A percentile compares a stretch with the other conserved stretches of the same genome.
Evolutionary conservation across 2,113 vertebrate species (phyloP).

Genomic region (Oplegnathus fasciatus): DNA sequence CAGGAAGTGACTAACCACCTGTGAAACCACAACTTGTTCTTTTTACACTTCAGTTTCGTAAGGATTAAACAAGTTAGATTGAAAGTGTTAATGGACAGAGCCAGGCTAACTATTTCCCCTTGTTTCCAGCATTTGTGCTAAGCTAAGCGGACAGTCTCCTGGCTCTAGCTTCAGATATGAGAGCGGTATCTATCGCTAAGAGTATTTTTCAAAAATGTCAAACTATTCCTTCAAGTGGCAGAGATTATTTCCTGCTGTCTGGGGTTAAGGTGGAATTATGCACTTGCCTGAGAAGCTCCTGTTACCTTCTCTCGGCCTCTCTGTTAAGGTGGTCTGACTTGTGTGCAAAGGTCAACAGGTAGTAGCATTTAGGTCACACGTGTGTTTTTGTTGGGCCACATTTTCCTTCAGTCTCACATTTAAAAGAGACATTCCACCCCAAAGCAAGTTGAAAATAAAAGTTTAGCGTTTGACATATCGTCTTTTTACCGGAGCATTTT

Average conservation of each 20-base stretch:
- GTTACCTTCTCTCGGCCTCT: slow-evolving; percentile 11
- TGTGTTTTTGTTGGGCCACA: slow-evolving; percentile 14
- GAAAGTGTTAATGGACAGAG: not conserved
- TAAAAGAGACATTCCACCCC: slow-evolving; percentile 11
- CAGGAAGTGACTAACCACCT: not conserved
- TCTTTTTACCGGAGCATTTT: slow-evolving; percentile 1
- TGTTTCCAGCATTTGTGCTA: too few species aligned
- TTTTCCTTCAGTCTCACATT: slow-evolving; percentile 30
- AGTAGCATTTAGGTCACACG: not conserved
- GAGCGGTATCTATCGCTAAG: not conserved
- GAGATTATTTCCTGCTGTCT: not conserved
- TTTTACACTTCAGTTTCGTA: not conserved
- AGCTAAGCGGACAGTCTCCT: too few species aligned
- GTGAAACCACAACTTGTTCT: not conserved
- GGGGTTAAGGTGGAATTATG: not conserved
- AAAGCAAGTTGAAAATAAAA: slow-evolving; percentile 1
- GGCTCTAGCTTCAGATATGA: not conserved
- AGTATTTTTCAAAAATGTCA: not conserved
- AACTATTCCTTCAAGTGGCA: not conserved
- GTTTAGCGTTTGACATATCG: not conserved
- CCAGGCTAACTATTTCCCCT: not conserved
- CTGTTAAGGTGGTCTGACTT: slow-evolving; percentile 42
- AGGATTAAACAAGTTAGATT: not conserved
- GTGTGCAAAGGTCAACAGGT: slow-evolving; percentile 46
- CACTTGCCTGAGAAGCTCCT: not conserved